These are phyloP conservation scores for Thamnophis sirtalis DNA, from an alignment of 2,113 vertebrate species.

Conservation along the genomic window DNA sequence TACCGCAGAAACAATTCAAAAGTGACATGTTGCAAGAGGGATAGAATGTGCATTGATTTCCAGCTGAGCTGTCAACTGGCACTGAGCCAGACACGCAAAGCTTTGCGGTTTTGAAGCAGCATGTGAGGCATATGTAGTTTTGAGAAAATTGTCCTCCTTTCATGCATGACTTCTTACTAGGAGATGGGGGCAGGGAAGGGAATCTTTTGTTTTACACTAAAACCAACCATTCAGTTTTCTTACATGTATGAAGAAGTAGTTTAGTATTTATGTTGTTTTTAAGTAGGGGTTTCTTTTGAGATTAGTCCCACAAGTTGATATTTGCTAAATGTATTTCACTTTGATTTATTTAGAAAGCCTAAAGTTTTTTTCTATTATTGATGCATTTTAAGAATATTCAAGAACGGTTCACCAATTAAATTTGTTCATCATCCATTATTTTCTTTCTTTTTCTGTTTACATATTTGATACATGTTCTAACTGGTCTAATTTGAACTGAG, in stretches of 20 bases:
- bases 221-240: slow-evolving; percentile 42
- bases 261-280: slow-evolving; percentile 22
- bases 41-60: slow-evolving; percentile 85
- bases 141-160: slow-evolving; percentile 69
- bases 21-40: slow-evolving; percentile 83
- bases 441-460: neutral
- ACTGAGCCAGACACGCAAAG: slow-evolving; percentile 86
- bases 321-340: slow-evolving; percentile 17
- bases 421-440: neutral
- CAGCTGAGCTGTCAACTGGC: slow-evolving; percentile 94
- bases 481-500: neutral
- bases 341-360: neutral
- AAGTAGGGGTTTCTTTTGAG: slow-evolving; percentile 37
- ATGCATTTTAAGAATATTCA: neutral
- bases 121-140: slow-evolving; percentile 81
- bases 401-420: neutral
- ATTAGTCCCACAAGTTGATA: slow-evolving; percentile 8
- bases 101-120: slow-evolving; percentile 68
- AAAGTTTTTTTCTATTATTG: neutral
- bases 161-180: slow-evolving; percentile 73
- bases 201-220: slow-evolving; percentile 53
- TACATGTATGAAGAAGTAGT: slow-evolving; percentile 43
- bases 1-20: slow-evolving; percentile 86
- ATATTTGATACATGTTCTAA: neutral
- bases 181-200: slow-evolving; percentile 1